These are phyloP conservation scores for Sphaerodactylus townsendi DNA, from an alignment of 2,113 vertebrate species.

Conservation along the genomic window DNA sequence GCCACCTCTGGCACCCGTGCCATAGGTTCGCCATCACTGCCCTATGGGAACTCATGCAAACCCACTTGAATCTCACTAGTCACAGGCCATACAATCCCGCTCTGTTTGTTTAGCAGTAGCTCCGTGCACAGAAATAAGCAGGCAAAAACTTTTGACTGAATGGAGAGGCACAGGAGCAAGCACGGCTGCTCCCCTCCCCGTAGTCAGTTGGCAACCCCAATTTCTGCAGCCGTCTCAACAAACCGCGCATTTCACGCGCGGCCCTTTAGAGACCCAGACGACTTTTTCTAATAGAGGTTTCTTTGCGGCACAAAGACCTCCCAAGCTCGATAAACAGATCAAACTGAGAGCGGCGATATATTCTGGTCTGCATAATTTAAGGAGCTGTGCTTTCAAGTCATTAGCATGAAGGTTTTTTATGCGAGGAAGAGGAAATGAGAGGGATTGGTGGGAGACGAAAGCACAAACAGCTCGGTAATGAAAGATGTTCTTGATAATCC, in stretches of 20 bases:
- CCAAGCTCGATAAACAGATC: neutral
- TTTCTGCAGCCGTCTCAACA: neutral
- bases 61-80: too few species aligned
- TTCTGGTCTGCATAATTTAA: neutral
- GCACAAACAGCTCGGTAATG: constrained; percentile 1
- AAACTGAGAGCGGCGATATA: neutral
- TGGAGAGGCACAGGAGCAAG: neutral
- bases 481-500: constrained; percentile 7
- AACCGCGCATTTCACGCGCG: neutral
- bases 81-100: too few species aligned
- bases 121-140: neutral
- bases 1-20: too few species aligned
- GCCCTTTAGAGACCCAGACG: neutral
- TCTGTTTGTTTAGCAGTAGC: neutral
- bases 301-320: neutral
- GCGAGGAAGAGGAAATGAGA: neutral
- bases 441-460: constrained; percentile 2
- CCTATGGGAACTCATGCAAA: too few species aligned
- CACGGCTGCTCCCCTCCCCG: too few species aligned
- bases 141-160: neutral
- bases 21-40: too few species aligned
- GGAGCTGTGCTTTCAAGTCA: neutral
- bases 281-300: neutral
- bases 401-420: constrained; percentile 14
- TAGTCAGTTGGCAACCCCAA: neutral